These are phyloP conservation scores for Plebejus argus DNA, from an alignment of 2,888 invertebrate species.

Conservation along the genomic window DNA sequence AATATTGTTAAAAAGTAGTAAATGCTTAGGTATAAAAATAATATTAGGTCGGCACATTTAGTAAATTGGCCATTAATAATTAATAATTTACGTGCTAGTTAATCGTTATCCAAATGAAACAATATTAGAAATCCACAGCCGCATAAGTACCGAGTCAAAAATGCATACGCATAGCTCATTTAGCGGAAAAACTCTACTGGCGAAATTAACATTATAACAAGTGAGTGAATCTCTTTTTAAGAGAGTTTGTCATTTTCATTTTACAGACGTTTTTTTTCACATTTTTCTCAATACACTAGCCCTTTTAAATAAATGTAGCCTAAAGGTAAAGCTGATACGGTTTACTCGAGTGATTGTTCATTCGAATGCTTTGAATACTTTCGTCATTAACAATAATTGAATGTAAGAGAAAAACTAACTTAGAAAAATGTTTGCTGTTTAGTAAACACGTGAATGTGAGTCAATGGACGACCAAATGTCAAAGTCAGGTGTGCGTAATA, in stretches of 20 bases:
- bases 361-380: no score
- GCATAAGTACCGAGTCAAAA: background rate
- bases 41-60: no score
- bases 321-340: no score
- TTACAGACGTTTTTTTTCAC: background rate
- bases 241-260: constrained; percentile 5
- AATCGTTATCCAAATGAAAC: no score
- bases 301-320: background rate
- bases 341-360: no score
- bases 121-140: no score
- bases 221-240: background rate
- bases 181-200: background rate
- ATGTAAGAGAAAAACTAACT: no score
- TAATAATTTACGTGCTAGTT: no score
- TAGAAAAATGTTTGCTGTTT: background rate
- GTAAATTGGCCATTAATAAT: no score
- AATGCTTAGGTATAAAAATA: no score
- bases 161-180: background rate
- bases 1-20: no score
- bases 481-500: background rate
- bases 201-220: background rate
- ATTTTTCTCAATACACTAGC: background rate
- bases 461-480: background rate
- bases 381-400: no score
- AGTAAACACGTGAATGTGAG: background rate